Base-by-base conservation (phyloP, 2,888 invertebrate genomes). In the Chaetoderma sp. region DNA sequence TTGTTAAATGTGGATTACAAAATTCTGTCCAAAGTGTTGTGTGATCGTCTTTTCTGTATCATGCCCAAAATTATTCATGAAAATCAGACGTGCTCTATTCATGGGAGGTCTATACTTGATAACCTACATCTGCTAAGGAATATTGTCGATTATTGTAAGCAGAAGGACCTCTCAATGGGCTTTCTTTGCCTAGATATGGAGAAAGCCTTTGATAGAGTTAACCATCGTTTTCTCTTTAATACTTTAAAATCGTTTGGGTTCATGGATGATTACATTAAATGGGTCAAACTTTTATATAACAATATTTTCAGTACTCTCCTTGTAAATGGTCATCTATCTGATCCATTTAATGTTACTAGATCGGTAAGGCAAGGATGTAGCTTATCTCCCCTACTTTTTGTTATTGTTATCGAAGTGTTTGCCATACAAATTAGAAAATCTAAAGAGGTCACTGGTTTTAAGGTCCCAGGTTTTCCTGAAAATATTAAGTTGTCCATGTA, bases 151-250 rank as follows among this genome's bases (percentile, higher is more conserved):
- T 60, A 66, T 63, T 57, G 47, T 0, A 55, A 66, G 45, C 18
- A 25, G 8, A 42, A 52, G 18, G 25, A 61, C 13, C 18, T 52
- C 4, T 18, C 36, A 8, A 13, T 23, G 28, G 49, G 23, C 21
- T 36, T 63, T 23, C 13, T 57, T 8, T 33, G 25, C 21, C 47
- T 58, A 13, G 63, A 63, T 33, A 58, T 59, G 50, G 57, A 50
- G 30, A 63, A 63, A 28, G 63, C 63, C n/a, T 63, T 63, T 49
- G 63, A 63, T 36, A 21, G 63, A 39, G 63, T 63, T 10, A 59
- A 42, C 25, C 47, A 47, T 59, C 18, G 13, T 13, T 59, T 47
- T 28, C n/a, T 59, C 25, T 59, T 59, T 30, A 47, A 18, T n/a
- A 13, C 25, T 30, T 47, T 49, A 6, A 21, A 47, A 47, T 33